Percentiles rank a stretch among this genome's conserved stretches.
Evolutionary conservation across 1,140 invertebrate species (phyloP).

Genomic region (Cotesia chilonis): DNA sequence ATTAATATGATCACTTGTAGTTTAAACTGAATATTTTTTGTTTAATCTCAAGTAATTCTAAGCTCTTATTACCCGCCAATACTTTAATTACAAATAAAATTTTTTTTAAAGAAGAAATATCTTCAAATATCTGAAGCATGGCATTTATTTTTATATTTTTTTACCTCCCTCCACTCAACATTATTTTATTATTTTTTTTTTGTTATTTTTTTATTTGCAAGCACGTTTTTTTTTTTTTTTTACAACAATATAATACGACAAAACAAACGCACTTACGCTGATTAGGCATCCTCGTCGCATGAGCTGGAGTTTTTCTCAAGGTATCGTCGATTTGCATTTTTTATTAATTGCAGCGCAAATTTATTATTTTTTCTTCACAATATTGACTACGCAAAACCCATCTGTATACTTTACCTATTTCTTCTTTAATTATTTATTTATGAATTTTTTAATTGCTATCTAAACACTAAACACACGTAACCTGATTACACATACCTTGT

Average conservation of each 20-base stretch:
- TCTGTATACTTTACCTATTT: neutral
- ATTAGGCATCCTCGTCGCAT: slow-evolving; percentile 41
- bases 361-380: neutral
- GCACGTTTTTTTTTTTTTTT: slow-evolving; percentile 18
- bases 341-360: neutral
- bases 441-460: neutral
- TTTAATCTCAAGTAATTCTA: too few species aligned
- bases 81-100: too few species aligned
- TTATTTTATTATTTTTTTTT: neutral
- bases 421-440: slow-evolving; percentile 1
- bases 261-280: slow-evolving; percentile 27
- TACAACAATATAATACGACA: slow-evolving; percentile 1
- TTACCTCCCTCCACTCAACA: neutral
- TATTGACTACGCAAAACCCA: neutral
- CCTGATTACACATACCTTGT: slow-evolving; percentile 59
- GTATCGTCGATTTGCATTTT: slow-evolving; percentile 21
- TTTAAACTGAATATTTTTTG: too few species aligned
- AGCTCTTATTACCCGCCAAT: too few species aligned
- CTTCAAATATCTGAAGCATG: neutral
- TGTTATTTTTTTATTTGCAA: slow-evolving; percentile 20
- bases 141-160: neutral
- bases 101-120: neutral
- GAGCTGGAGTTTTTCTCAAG: slow-evolving; percentile 31
- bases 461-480: slow-evolving; percentile 34
- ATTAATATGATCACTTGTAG: too few species aligned